Base-by-base conservation (phyloP, 2,113 vertebrate genomes). In the Nycticebus coucang region DNA sequence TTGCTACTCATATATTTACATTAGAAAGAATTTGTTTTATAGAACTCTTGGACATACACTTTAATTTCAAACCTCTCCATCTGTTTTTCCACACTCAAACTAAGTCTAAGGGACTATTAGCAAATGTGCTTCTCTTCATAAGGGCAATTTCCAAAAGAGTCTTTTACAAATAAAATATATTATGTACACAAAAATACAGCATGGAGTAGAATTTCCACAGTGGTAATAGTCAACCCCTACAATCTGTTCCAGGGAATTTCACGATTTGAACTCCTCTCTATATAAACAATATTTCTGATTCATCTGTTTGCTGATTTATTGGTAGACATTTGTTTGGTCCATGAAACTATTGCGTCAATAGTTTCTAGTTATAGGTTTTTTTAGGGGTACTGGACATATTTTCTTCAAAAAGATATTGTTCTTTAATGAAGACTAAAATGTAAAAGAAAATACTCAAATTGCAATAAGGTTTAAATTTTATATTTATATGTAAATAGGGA, bases 361-460 rank as follows among this genome's bases (percentile, higher is more conserved):
- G 5, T 94, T 96, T 88, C n/a, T 57, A 59, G 7, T 72, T 68
- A 91, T 3, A 92, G 15, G 5, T 64, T 79, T 11, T 11, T 87
- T 62, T 64, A 77, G 91, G 8, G 26, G 41, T 72, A 71, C 14
- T 26, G 6, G 10, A 55, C 2, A 79, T 37, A 7, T 55, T 78
- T 80, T 81, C 37, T 64, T 94, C 18, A 35, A 71, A 97, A 53
- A 87, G 26, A 55, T 87, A 96, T 75, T 89, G 2, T 88, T 93
- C 19, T 77, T 88, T 71, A 13, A 88, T 18, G 62, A 93, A 66
- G 17, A 74, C 24, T 57, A 66, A 80, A 80, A 71, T 72, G 19
- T 80, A 50, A 87, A 95, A 59, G 11, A 41, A 94, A 19, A 72
- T 21, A 60, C 1, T 14, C 22, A 64, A 75, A 69, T 30, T 45